Base-by-base conservation (phyloP, 2,888 invertebrate species). In the Rapana venosa region DNA sequence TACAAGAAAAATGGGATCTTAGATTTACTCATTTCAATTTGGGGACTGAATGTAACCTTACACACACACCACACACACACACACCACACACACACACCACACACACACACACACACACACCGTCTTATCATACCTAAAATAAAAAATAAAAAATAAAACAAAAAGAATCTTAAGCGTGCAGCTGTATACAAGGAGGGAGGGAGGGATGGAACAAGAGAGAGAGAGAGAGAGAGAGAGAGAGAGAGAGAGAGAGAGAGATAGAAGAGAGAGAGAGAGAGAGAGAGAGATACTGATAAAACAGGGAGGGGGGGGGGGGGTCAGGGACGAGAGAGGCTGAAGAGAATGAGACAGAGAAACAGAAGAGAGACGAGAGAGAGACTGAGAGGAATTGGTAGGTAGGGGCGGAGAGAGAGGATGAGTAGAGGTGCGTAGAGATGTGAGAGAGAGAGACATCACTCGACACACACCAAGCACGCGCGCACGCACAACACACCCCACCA, bases 51-150 rank as follows among this genome's bases (percentile, higher is more conserved):
- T 47, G 47, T 47, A 47, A 47, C 47, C 47, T 47, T 47, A 47
- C 47, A 47, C 47, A 47, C 47, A 47, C 47, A 47, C 70, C 70
- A 70, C 70, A 70, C 70, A 70, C 70, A 70, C 70, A 70, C 70
- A 70, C 70, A 70, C 70, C 70, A 70, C 70, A 70, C 70, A 70
- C 70, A 70, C 70, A 70, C 70, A 70, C 70, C 77, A 77, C 77
- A 77, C 77, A 77, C 77, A 77, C 77, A 77, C 77, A 79, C 77
- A 32, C 77, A 77, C 77, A 77, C 77, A 77, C 77, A 30, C 11
- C 30, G 26, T 32, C n/a, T 26, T 26, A 77, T 32, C 4, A 30
- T 77, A 2, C 30, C 17, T 6, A 77, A 0, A 47, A 47, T 47
- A 47, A 47, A 47, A 47, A 8, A 8, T 47, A 47, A 47, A 47